Base-by-base conservation (phyloP, 2,113 vertebrate genomes). In the Martes martes region DNA sequence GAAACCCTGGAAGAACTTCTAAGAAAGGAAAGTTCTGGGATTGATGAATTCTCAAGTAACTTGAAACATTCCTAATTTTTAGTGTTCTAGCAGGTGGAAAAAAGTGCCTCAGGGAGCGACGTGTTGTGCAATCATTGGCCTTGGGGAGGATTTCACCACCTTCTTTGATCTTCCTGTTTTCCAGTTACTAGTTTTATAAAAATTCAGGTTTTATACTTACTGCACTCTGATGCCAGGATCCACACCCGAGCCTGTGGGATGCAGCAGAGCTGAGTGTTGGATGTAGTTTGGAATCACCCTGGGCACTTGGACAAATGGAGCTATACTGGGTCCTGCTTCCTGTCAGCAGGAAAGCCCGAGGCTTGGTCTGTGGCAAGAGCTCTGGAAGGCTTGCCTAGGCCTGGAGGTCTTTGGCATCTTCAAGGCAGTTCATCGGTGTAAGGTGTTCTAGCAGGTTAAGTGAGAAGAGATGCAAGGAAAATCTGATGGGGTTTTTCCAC, bases 1-100 rank as follows among this genome's bases (percentile, higher is more conserved):
- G 86, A 96, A 97, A 90, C 76, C 10, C 55, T 96, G 96, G 87
- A 95, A 90, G 61, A 96, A 90, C 61, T 63, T 82, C 28, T 93
- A 65, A 92, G 84, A 93, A 91, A 69, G 73, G 45, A 92, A 83
- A 71, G 47, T 92, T 84, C 74, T 88, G 90, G 85, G 67, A 33
- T 83, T 96, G 92, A 91, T 95, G 76, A 94, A 76, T 80, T 94
- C 73, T 93, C n/a, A 78, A 92, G 69, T 86, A 91, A 93, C 76
- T 91, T 84, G 69, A 87, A 96, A 89, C 59, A 71, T 61, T 94
- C 71, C 52, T 86, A 42, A 73, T 13, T 79, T 81, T 93, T 82
- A 97, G 87, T 96, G 57, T 95, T 94, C 52, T 28, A 94, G 79
- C 92, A 95, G 97, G 92, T 98, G 92, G 96, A 55, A 81, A 94